Base-by-base conservation (phyloP, 2,888 invertebrate genomes). In the Noctua pronuba region DNA sequence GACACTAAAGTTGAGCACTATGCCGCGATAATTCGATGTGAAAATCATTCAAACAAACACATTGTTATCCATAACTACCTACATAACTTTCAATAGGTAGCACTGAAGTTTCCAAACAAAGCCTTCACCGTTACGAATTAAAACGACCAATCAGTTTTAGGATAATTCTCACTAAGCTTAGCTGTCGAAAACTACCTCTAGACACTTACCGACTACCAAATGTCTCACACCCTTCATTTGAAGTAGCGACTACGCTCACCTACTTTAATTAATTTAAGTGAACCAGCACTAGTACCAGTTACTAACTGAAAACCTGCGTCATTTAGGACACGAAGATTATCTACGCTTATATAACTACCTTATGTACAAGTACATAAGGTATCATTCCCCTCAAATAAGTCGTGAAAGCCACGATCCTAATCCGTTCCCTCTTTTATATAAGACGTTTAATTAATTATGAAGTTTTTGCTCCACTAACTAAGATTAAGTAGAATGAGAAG, bases 211-310 rank as follows among this genome's bases (percentile, higher is more conserved):
- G n/a, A 58, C 21, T 49, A 44, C 77, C 69, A 60, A 62, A 11
- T 60, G n/a, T n/a, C 66, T 35, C 84, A 66, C 75, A 73, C 81
- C 85, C 87, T 88, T 88, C 79, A 86, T 83, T 80, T 65, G 41
- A 80, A 78, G 82, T 85, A 55, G 55, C 84, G 85, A 35, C 75
- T 86, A 81, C 87, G 76, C 86, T 80, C 85, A 88, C 86, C 86
- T 89, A 90, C 83, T 91, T 91, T 88, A 91, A 91, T 91, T 92
- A 92, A 91, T 91, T 90, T 90, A 89, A 88, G 87, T 83, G 85
- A 87, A 85, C 89, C 85, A 83, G 84, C 79, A 79, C 86, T 75
- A 78, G 82, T 88, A 72, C 31, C 28, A 83, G 85, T 73, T 81
- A 77, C 77, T 75, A 77, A 71, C 69, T 84, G 77, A 86, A 81